phyloP scores from a whole-genome alignment of 2,113 vertebrate genomes.

The Calyptommatus sinebrachiatus region DNA sequence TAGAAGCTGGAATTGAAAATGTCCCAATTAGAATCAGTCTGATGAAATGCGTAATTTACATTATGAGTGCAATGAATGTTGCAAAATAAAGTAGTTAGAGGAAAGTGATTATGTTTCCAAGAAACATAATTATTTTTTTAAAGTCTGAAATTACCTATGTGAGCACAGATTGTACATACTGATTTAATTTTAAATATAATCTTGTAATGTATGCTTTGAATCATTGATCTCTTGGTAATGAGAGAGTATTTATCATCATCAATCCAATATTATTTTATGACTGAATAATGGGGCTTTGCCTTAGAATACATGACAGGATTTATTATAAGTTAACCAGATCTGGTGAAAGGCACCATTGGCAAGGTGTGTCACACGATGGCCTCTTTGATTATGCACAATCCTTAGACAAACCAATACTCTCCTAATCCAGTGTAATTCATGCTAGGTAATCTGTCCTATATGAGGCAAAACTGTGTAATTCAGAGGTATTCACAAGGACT shows the following conservation, averaged over 20 bases:
- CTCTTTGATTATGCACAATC: too few species aligned
- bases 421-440: not conserved
- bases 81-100: slow-evolving; percentile 62
- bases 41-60: slow-evolving; percentile 72
- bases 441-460: not conserved
- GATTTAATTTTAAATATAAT: slow-evolving; percentile 44
- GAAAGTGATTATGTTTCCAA: slow-evolving; percentile 63
- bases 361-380: too few species aligned
- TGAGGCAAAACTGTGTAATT: too few species aligned
- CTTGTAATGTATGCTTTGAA: slow-evolving; percentile 46
- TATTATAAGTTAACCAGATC: not conserved
- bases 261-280: not conserved
- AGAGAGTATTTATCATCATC: slow-evolving; percentile 21
- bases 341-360: not conserved
- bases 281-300: not conserved
- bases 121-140: slow-evolving; percentile 66
- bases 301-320: not conserved
- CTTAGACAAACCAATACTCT: too few species aligned
- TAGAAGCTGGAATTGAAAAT: slow-evolving; percentile 58
- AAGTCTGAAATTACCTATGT: slow-evolving; percentile 69
- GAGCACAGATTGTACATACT: slow-evolving; percentile 58
- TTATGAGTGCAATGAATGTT: slow-evolving; percentile 67
- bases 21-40: slow-evolving; percentile 51
- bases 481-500: too few species aligned
- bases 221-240: slow-evolving; percentile 47